These are phyloP conservation scores for Rhynchonycteris naso DNA, from an alignment of 2,797 vertebrate genomes.

Conservation along the genomic window DNA sequence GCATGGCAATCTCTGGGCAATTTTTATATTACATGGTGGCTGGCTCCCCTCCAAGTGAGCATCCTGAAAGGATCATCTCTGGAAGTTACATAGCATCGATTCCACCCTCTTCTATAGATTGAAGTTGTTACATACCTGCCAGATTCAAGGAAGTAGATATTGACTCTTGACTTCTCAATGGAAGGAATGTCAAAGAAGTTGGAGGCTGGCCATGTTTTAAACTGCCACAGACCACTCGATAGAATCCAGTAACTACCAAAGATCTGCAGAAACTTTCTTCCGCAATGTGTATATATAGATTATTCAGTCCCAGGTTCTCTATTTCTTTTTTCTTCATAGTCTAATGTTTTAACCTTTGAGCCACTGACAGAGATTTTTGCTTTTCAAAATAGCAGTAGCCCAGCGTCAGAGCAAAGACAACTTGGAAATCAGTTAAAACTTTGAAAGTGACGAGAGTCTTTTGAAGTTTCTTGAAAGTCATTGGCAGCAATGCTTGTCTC, in stretches of 20 bases:
- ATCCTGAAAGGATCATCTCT: background rate
- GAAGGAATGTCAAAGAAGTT: background rate
- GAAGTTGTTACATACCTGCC: background rate
- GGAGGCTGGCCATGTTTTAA: background rate
- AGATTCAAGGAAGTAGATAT: background rate
- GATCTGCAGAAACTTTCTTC: background rate
- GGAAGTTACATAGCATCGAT: background rate
- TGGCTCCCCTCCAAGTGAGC: background rate
- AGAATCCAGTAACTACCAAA: background rate
- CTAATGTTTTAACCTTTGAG: background rate
- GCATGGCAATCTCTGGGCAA: background rate
- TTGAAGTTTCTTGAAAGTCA: background rate
- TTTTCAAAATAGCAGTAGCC: background rate
- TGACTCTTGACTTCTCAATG: background rate
- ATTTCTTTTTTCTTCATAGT: background rate
- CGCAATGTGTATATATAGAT: background rate
- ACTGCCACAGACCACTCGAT: background rate
- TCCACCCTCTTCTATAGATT: background rate
- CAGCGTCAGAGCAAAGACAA: background rate
- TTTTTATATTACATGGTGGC: background rate
- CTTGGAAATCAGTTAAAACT: slow-evolving; percentile 1
- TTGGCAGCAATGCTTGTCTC: background rate
- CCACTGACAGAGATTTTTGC: background rate
- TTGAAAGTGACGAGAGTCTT: background rate
- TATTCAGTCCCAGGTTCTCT: background rate